Percentiles rank a stretch among this genome's conserved stretches.
Evolutionary conservation across 2,888 invertebrate genomes (phyloP).

Genomic region (Netelia melanura): DNA sequence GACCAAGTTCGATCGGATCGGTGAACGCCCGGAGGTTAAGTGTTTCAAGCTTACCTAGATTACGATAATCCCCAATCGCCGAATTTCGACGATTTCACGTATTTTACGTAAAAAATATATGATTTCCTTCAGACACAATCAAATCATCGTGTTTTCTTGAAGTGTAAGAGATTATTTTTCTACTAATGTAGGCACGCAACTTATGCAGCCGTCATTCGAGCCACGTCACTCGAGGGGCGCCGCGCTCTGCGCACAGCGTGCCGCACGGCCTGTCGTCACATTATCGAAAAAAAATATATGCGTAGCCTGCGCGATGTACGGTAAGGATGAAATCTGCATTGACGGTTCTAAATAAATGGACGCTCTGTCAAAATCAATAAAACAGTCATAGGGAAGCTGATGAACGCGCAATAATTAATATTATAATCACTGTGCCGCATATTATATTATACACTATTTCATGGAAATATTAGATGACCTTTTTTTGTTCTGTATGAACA

Average conservation of each 20-base stretch:
- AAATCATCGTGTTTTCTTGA: constrained; percentile 44
- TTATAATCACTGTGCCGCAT: too few relatives aligned
- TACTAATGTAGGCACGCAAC: constrained; percentile 41
- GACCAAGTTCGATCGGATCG: too few relatives aligned
- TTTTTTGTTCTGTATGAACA: too few relatives aligned
- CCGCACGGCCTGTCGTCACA: constrained; percentile 38
- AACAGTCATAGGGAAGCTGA: too few relatives aligned
- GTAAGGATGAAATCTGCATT: too few relatives aligned
- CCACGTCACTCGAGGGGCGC: constrained; percentile 76
- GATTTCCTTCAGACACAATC: constrained; percentile 26
- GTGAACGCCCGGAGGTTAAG: constrained; percentile 53
- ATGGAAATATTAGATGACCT: too few relatives aligned
- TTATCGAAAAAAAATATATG: not conserved
- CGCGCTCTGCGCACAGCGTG: not conserved
- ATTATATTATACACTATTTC: too few relatives aligned
- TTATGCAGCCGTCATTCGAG: constrained; percentile 74
- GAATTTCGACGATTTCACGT: constrained; percentile 11
- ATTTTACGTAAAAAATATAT: constrained; percentile 6
- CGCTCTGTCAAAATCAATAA: too few relatives aligned
- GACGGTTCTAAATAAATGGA: too few relatives aligned
- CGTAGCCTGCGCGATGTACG: too few relatives aligned
- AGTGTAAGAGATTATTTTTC: constrained; percentile 35
- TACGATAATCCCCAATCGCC: constrained; percentile 2
- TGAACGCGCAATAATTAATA: too few relatives aligned
- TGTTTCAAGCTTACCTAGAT: constrained; percentile 51